These are phyloP conservation scores for Scaptomyza polygonia DNA, from an alignment of 2,888 invertebrate genomes.

Conservation along the genomic window DNA sequence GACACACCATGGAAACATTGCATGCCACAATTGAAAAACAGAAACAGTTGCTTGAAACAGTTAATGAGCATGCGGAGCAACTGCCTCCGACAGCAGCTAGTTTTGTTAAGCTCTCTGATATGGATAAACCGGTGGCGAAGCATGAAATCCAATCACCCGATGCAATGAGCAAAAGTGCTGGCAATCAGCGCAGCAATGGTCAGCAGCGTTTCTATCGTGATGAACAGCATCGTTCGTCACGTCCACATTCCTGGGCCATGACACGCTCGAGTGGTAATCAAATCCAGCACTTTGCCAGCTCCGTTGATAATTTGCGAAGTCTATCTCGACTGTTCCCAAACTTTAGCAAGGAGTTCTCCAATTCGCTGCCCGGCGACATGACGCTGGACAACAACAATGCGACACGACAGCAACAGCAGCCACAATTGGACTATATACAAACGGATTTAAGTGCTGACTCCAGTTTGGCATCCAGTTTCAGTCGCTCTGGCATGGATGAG, in stretches of 20 bases:
- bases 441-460: conserved; percentile 86
- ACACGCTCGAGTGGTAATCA: conserved; percentile 86
- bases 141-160: conserved; percentile 84
- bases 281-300: conserved; percentile 85
- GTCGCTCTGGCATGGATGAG: conserved; percentile 86
- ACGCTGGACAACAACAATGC: conserved; percentile 64
- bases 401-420: conserved; percentile 50
- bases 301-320: conserved; percentile 86
- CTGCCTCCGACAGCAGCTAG: conserved; percentile 53
- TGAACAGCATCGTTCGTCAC: conserved; percentile 82
- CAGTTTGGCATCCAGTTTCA: conserved; percentile 86
- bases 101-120: conserved; percentile 91
- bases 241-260: conserved; percentile 85
- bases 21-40: conserved; percentile 83
- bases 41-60: conserved; percentile 84
- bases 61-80: conserved; percentile 82
- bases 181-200: conserved; percentile 75
- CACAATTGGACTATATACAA: conserved; percentile 84
- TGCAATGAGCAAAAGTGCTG: conserved; percentile 82
- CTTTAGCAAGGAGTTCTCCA: conserved; percentile 84
- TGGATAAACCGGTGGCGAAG: conserved; percentile 88
- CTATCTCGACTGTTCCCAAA: conserved; percentile 88
- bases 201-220: conserved; percentile 82
- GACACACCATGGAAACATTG: conserved; percentile 82
- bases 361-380: conserved; percentile 83